Percentiles rank a stretch among this genome's conserved stretches.
Evolutionary conservation across 92 coral and sea anemone species (phyloP).

Genomic region (Epizoanthus stellaris): DNA sequence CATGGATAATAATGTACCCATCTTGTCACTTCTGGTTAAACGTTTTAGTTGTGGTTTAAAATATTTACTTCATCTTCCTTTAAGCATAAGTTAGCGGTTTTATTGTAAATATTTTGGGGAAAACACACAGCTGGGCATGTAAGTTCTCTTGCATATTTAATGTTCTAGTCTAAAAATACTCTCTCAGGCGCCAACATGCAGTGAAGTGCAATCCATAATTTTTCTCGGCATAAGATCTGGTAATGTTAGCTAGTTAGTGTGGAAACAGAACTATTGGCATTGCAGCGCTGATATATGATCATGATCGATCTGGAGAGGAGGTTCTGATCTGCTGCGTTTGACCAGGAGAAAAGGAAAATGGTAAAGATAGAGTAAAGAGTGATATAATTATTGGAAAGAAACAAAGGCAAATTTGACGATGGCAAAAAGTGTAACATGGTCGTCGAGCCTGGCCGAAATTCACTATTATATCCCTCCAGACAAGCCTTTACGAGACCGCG

Average conservation of each 20-base stretch:
- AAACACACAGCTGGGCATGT: background rate
- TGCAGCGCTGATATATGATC: too few species aligned
- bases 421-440: conserved; percentile 19
- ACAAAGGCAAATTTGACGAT: background rate
- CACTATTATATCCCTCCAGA: conserved; percentile 21
- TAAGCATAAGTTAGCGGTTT: background rate
- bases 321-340: background rate
- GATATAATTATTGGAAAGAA: too few species aligned
- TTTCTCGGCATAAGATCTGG: too few species aligned
- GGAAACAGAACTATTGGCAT: too few species aligned
- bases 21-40: background rate
- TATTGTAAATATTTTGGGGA: background rate
- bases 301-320: background rate
- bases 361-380: background rate
- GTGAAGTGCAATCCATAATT: background rate
- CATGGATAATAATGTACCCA: too few species aligned
- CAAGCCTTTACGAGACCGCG: conserved; percentile 24
- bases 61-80: background rate
- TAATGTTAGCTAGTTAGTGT: too few species aligned
- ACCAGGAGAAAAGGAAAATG: background rate
- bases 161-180: background rate
- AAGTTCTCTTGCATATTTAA: background rate
- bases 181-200: background rate
- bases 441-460: conserved; percentile 10
- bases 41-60: background rate